Evolutionary conservation across 2,113 vertebrate species (phyloP), one percentile per base, ranked within the genome.

Genomic region (Chionodraco myersi): DNA sequence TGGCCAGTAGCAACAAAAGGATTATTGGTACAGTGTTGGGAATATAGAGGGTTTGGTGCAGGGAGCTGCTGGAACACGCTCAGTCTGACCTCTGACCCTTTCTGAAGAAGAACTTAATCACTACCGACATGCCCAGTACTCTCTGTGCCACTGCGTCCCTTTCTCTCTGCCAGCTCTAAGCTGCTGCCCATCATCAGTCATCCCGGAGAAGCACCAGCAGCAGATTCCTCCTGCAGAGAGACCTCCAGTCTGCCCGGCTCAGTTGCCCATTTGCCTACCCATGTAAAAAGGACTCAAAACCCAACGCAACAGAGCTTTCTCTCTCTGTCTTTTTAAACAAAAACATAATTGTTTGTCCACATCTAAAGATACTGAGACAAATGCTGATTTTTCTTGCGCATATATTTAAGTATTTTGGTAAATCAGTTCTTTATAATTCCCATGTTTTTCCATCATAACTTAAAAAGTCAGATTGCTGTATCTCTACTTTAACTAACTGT

Each of bases 11-110:
- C 58, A 53, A 58, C 74, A 71, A 12, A n/a, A 61, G 59, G 13
- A 61, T 41, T 49, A 56, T n/a, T 48, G 51, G 75, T 49, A 21
- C 77, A 67, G 60, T 47, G 52, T 53, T 61, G 61, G 56, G 66
- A 80, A 68, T 74, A 66, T 72, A 74, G 48, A 80, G 30, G n/a
- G 48, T 68, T 58, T 79, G 51, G 82, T 44, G 6, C 70, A 75
- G 74, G 56, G 77, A 51, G 73, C 73, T 57, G 72, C 26, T 23
- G 1, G 68, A 72, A 67, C 83, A 77, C 60, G 41, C 57, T 85
- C 75, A 21, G 16, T 12, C 74, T 77, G 87, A 92, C 90, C 88
- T 49, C 56, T 89, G 88, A 88, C 87, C 88, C 69, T 30, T 49
- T 54, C 68, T 66, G 68, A 68, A 78, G 77, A 69, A 45, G 74